These are phyloP conservation scores for Thomomys bottae DNA, from an alignment of 2,113 vertebrate genomes.

Conservation along the genomic window DNA sequence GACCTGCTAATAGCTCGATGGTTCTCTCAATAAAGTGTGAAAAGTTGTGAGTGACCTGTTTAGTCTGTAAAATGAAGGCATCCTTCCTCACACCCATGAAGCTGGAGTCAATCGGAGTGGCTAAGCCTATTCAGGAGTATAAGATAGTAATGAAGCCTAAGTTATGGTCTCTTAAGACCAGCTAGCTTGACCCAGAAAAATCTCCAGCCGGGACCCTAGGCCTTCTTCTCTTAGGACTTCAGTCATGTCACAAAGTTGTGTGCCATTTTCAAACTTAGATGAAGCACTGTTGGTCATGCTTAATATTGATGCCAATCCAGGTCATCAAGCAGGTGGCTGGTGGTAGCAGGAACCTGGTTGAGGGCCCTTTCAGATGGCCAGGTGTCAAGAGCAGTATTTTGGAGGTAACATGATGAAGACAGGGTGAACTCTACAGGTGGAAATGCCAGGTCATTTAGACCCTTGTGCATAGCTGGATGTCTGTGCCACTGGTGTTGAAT, in stretches of 20 bases:
- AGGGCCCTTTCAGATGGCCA: neutral
- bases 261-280: neutral
- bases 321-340: neutral
- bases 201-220: neutral
- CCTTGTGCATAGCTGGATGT: neutral
- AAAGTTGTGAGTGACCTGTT: conserved; percentile 57
- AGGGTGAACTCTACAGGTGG: neutral
- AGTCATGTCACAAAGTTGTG: neutral
- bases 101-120: neutral
- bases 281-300: neutral
- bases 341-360: neutral
- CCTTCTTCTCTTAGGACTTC: neutral
- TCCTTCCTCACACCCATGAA: neutral
- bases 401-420: neutral
- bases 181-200: conserved; percentile 27
- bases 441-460: neutral
- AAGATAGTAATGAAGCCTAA: conserved; percentile 15
- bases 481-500: neutral
- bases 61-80: conserved; percentile 44
- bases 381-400: neutral
- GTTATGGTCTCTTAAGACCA: neutral
- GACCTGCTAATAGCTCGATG: conserved; percentile 59
- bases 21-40: conserved; percentile 58
- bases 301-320: neutral
- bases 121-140: neutral